Base-by-base conservation (phyloP, 2,113 vertebrate genomes). In the Hiodon tergisus region DNA sequence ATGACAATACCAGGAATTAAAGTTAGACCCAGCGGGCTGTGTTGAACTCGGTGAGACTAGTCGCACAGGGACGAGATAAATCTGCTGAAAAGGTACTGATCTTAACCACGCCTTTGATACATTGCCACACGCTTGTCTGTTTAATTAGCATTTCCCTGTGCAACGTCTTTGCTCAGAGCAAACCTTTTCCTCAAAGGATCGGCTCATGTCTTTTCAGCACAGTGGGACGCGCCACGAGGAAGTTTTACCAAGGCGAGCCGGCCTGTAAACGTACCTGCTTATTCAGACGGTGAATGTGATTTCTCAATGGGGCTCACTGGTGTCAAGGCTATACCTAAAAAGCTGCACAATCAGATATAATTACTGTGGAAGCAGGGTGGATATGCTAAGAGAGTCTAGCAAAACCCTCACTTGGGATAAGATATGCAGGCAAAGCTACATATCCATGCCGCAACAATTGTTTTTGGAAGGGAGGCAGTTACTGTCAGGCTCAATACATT, bases 141-240 rank as follows among this genome's bases (percentile, higher is more conserved):
- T 58, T 66, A 67, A 58, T 74, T 57, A 58, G 63, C 14, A 31
- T 67, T 52, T 55, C 31, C 52, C 52, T 54, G 53, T 74, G 61
- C 17, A 11, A 67, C 58, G 50, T 63, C 52, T 55, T 47, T 48
- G 5, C 31, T 67, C 50, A 57, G 50, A 50, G 63, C 52, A 47
- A 67, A 6, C 10, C 17, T 69, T 62, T 62, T 58, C 63, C 52
- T 10, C 16, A 67, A 47, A 58, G 1, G 11, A 58, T 68, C 54
- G 16, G 4, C 17, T 58, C 2, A 59, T 3, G 50, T 5, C 3
- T 5, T 59, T 13, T 3, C 51, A 14, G 10, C 62, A 58, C 53
- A 46, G 50, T 54, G 6, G 10, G 9, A 13, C n/a, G 11, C 7
- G 1, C 31, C 14, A 31, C 5, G 3, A 72, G 14, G 51, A 46